Percentiles rank a stretch among this genome's conserved stretches.
Conservation (phyloP, 2,888 invertebrate genomes). For the Dioctria rufipes region DNA sequence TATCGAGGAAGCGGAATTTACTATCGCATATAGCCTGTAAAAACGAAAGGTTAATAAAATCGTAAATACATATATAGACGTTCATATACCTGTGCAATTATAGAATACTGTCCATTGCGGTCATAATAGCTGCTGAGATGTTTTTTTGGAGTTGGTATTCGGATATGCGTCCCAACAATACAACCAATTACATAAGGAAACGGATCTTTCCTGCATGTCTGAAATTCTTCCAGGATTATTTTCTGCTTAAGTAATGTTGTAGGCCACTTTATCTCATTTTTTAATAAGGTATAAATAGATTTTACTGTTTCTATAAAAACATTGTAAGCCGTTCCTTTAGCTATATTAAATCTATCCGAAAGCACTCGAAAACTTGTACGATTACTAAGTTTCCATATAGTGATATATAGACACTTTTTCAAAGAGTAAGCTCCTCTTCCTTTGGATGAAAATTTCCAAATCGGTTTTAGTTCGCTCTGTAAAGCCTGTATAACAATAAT, state of each 20-base stretch:
- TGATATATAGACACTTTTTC: slow-evolving; percentile 30
- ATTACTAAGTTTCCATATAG: slow-evolving; percentile 41
- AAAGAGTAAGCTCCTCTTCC: slow-evolving; percentile 25
- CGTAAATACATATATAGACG: too few relatives aligned
- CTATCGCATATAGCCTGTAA: slow-evolving; percentile 1
- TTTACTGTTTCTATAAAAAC: neutral
- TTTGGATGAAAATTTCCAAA: too few relatives aligned
- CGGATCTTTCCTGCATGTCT: neutral
- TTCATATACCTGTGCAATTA: neutral
- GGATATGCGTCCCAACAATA: neutral
- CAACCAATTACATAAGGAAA: neutral
- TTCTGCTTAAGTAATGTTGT: neutral
- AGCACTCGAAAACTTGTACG: slow-evolving; percentile 23
- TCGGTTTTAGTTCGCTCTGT: too few relatives aligned
- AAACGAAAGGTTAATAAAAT: too few relatives aligned
- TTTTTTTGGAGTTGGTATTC: neutral
- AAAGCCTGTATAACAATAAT: too few relatives aligned
- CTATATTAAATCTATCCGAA: slow-evolving; percentile 37
- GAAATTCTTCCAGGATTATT: neutral
- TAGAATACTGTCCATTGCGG: neutral
- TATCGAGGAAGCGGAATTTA: neutral
- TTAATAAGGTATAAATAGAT: neutral
- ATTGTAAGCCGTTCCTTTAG: neutral
- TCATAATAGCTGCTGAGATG: neutral
- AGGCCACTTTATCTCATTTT: neutral